A percentile compares a stretch with the other conserved stretches of the same genome.
phyloP scores from a whole-genome alignment of 2,797 vertebrate species.

The Corythornis leucogaster region DNA sequence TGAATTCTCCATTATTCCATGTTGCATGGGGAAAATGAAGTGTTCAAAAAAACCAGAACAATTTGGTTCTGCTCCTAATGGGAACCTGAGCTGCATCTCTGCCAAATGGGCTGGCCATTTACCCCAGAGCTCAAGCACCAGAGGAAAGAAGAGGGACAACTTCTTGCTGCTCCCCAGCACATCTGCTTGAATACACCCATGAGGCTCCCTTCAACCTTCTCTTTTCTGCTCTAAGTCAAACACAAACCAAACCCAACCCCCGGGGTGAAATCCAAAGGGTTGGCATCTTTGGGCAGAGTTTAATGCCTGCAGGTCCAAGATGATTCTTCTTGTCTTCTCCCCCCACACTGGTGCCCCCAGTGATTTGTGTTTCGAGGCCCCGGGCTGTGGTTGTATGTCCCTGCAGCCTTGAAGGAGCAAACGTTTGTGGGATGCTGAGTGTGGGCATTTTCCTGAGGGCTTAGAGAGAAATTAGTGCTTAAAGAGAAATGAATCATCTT shows the following conservation, averaged over 20 bases:
- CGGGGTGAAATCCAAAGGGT: not conserved
- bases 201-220: not conserved
- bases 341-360: fast-evolving
- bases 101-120: not conserved
- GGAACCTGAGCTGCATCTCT: not conserved
- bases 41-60: not conserved
- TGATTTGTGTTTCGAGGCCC: not conserved
- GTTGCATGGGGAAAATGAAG: not conserved
- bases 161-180: not conserved
- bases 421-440: not conserved
- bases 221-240: not conserved
- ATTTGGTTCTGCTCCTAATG: not conserved
- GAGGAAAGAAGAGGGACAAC: not conserved
- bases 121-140: not conserved
- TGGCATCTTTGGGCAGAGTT: not conserved
- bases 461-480: not conserved
- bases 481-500: not conserved
- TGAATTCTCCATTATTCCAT: not conserved
- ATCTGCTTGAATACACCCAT: not conserved
- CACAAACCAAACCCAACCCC: not conserved
- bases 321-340: not conserved
- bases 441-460: not conserved
- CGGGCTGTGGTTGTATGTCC: not conserved
- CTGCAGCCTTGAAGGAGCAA: not conserved
- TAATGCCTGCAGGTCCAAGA: not conserved